phyloP scores from a whole-genome alignment of 2,888 invertebrate genomes.

The Perdita meconis region DNA sequence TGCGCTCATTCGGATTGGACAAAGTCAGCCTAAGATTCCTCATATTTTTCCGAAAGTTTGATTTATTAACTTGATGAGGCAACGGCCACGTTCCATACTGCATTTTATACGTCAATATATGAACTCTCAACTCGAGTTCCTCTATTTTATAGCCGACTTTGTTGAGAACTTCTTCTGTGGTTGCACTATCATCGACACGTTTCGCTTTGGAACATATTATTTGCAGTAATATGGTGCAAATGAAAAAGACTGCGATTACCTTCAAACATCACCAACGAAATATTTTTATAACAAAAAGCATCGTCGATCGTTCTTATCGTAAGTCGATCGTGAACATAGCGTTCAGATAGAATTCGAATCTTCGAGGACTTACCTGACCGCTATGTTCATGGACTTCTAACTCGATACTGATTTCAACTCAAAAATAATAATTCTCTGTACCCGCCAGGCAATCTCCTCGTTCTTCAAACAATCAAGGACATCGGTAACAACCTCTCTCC shows the following conservation, averaged over 20 bases:
- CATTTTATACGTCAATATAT: constrained; percentile 79
- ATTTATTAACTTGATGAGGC: constrained; percentile 69
- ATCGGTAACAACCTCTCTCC: constrained; percentile 80
- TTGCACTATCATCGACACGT: constrained; percentile 54
- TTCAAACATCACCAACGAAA: constrained; percentile 43
- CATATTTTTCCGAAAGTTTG: constrained; percentile 57
- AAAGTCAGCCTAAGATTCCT: constrained; percentile 68
- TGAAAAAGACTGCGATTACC: constrained; percentile 70
- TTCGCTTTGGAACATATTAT: constrained; percentile 68
- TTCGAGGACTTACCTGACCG: constrained; percentile 49
- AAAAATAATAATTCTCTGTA: constrained; percentile 57
- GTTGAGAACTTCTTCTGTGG: constrained; percentile 68
- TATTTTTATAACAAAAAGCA: neutral
- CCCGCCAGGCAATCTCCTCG: constrained; percentile 76
- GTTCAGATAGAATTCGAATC: constrained; percentile 37
- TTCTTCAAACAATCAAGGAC: constrained; percentile 77
- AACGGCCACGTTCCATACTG: constrained; percentile 80
- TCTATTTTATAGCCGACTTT: constrained; percentile 75
- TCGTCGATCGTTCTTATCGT: neutral
- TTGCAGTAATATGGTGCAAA: constrained; percentile 68
- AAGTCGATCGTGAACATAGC: constrained; percentile 41
- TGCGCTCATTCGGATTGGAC: constrained; percentile 70
- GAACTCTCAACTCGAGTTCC: constrained; percentile 79
- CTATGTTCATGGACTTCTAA: constrained; percentile 49
- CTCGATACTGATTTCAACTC: constrained; percentile 24